Percentiles rank a stretch among this genome's conserved stretches.
Evolutionary conservation across 2,888 invertebrate species (phyloP).

Genomic region (Panzeria rudis): DNA sequence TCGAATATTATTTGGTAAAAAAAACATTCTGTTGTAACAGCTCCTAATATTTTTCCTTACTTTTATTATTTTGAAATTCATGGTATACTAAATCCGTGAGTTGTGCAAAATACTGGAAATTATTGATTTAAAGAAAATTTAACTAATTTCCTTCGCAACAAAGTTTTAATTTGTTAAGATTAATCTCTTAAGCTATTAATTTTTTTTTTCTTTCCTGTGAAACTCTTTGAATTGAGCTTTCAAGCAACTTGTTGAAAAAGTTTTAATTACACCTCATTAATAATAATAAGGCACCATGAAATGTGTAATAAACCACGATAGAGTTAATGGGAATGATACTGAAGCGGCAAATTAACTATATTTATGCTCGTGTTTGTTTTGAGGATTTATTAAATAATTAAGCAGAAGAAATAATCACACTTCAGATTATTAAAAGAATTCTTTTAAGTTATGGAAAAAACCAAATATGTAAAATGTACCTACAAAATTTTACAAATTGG

Average conservation of each 20-base stretch:
- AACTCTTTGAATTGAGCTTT: constrained; percentile 13
- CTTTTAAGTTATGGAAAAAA: neutral
- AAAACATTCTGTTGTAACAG: too few relatives aligned
- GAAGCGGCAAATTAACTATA: neutral
- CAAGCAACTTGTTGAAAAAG: constrained; percentile 45
- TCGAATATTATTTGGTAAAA: too few relatives aligned
- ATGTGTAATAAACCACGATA: constrained; percentile 25
- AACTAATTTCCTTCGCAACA: neutral
- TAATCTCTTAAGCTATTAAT: constrained; percentile 2
- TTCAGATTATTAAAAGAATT: neutral
- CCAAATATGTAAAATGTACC: neutral
- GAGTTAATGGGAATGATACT: constrained; percentile 19
- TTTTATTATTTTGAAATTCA: too few relatives aligned
- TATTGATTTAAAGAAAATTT: neutral
- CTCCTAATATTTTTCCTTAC: too few relatives aligned
- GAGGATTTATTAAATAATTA: neutral
- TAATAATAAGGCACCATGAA: constrained; percentile 38
- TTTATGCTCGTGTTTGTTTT: neutral
- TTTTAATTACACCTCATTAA: constrained; percentile 64
- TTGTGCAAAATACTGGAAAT: neutral
- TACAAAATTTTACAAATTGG: neutral
- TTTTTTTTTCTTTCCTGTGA: constrained; percentile 1
- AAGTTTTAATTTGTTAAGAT: constrained; percentile 9
- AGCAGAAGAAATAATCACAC: neutral
- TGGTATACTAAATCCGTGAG: neutral